Conservation (phyloP, 2,888 invertebrate species). For the Standfussiana lucernea region DNA sequence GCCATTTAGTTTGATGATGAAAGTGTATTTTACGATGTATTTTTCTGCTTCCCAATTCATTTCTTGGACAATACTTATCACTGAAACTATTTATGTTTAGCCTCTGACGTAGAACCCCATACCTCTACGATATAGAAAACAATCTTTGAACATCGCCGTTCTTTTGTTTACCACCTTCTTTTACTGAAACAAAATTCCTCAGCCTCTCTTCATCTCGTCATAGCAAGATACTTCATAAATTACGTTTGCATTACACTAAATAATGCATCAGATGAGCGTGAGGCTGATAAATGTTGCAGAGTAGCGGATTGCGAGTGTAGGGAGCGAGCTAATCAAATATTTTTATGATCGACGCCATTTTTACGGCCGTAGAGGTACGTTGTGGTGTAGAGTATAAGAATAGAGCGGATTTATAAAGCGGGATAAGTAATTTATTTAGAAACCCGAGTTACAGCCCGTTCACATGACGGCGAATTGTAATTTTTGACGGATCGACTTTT, state of each 20-base stretch:
- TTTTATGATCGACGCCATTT: constrained; percentile 90
- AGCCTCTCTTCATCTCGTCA: constrained; percentile 50
- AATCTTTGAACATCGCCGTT: neutral
- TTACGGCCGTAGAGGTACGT: constrained; percentile 81
- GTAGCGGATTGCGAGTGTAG: constrained; percentile 84
- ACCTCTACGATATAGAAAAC: neutral
- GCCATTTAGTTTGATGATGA: no score
- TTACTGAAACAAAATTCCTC: neutral
- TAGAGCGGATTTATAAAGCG: neutral
- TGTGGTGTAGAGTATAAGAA: constrained; percentile 62
- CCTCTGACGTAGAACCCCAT: neutral
- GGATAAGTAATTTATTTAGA: neutral
- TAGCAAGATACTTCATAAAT: constrained; percentile 64
- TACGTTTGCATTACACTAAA: constrained; percentile 73
- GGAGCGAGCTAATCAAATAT: constrained; percentile 89
- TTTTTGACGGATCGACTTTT: no score
- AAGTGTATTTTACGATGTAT: neutral
- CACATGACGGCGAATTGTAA: no score
- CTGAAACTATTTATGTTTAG: no score
- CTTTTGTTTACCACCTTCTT: neutral
- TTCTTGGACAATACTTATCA: neutral
- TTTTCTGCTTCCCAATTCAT: neutral
- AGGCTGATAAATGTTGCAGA: constrained; percentile 87
- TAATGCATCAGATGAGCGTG: constrained; percentile 70
- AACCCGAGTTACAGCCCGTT: neutral